Evolutionary conservation across 1,140 invertebrate genomes (phyloP).

Genomic region (Dolichoris vasculosae): DNA sequence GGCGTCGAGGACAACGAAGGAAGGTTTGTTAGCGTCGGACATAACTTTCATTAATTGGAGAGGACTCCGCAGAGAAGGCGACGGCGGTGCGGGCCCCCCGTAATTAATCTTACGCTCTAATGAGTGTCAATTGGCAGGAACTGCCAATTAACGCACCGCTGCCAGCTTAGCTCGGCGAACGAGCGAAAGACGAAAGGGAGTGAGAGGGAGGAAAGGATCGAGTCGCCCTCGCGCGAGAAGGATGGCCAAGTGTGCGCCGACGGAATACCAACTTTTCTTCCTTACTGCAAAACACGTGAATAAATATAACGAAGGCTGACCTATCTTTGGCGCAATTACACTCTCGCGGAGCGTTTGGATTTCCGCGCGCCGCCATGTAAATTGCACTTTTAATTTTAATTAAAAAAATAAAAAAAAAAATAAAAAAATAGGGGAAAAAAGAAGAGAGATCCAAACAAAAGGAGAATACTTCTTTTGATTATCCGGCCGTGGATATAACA

Average conservation of each 20-base stretch:
- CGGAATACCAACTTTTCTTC: slow-evolving; percentile 43
- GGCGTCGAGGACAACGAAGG: slow-evolving; percentile 55
- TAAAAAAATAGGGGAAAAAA: not conserved
- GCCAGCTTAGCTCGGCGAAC: slow-evolving; percentile 59
- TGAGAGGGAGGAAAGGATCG: slow-evolving; percentile 9
- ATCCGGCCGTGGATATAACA: slow-evolving; percentile 14
- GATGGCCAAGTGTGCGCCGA: slow-evolving; percentile 43
- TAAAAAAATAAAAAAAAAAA: slow-evolving; percentile 16
- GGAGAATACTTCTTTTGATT: slow-evolving; percentile 34
- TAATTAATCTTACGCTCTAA: slow-evolving; percentile 72
- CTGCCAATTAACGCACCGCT: slow-evolving; percentile 70
- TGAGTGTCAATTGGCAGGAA: slow-evolving; percentile 71
- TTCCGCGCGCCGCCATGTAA: slow-evolving; percentile 7
- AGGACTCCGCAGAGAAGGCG: slow-evolving; percentile 60
- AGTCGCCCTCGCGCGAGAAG: not conserved
- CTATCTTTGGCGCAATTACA: slow-evolving; percentile 51
- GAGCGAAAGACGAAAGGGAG: slow-evolving; percentile 42
- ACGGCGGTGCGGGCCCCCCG: slow-evolving; percentile 54
- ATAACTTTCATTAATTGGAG: slow-evolving; percentile 72
- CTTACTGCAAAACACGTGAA: slow-evolving; percentile 28
- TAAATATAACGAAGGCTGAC: slow-evolving; percentile 50
- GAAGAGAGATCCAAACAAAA: slow-evolving; percentile 10
- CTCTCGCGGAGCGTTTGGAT: not conserved
- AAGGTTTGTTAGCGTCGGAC: slow-evolving; percentile 68
- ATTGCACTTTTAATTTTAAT: slow-evolving; percentile 47